Base-by-base conservation (phyloP, 1,140 invertebrate genomes). In the Brachionus plicatilis region DNA sequence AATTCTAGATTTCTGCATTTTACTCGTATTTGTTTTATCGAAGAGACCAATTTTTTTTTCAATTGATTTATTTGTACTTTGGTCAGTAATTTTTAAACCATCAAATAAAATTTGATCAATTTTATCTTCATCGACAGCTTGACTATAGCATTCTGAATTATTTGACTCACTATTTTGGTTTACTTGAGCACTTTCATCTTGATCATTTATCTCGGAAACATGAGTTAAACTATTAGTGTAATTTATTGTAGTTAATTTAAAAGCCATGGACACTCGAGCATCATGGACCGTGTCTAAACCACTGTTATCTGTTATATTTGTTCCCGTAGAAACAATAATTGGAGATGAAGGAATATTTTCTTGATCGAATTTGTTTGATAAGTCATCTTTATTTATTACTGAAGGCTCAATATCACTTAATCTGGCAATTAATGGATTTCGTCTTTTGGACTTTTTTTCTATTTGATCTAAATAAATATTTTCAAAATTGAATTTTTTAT, bases 71-170 rank as follows among this genome's bases (percentile, higher is more conserved):
- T 9, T 50, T 20, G 47, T 53, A 47, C 20, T 50, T 20, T 60
- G 17, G 17, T 60, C 53, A 9, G 53, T 60, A 20, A 76, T 47
- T 50, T 50, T 76, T 8, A 76, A 47, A 7, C 72, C 45, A 76
- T 76, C 45, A 37, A 76, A 76, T 17, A 76, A 50, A 12, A 50
- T 76, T 50, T 50, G 20, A 76, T 76, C 72, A 14, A 76, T 76
- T 14, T 76, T 47, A 24, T 47, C 50, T 50, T 76, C 45, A 47
- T 76, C 43, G 4, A 47, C 7, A 1, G 43, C n/a, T 6, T 20
- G 4, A 9, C 43, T 76, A 33, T 14, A 50, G 5, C 43, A 29
- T 50, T 47, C 20, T 9, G 17, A 11, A 47, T 47, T 76, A 27
- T 50, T 47, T 9, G 20, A 8, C 9, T 50, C 7, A 14, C 1